Evolutionary conservation across 1,140 invertebrate species (phyloP).

Genomic region (Megalopta genalis): DNA sequence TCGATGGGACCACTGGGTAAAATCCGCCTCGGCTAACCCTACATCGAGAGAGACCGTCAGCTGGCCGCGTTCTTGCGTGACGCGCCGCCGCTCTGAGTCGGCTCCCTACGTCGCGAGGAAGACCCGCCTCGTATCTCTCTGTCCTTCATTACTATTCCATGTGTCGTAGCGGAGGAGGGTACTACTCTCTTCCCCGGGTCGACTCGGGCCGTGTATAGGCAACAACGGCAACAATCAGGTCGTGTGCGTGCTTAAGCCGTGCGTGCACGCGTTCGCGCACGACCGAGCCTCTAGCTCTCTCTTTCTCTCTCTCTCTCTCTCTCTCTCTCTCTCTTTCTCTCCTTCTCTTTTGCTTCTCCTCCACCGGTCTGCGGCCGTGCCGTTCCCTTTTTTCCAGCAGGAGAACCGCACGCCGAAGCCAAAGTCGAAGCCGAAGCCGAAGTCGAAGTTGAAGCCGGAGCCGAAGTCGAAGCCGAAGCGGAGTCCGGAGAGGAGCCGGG

Average conservation of each 20-base stretch:
- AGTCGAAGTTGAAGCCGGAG: neutral
- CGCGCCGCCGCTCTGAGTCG: conserved; percentile 68
- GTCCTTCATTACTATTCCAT: conserved; percentile 74
- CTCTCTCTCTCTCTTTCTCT: too few relatives aligned
- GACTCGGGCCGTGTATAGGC: conserved; percentile 21
- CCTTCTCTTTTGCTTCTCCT: too few relatives aligned
- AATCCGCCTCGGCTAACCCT: neutral
- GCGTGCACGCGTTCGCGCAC: conserved; percentile 51
- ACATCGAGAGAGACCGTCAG: conserved; percentile 69
- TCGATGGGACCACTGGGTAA: too few relatives aligned
- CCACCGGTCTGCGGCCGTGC: neutral
- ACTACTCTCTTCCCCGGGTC: neutral
- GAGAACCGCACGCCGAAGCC: conserved; percentile 13
- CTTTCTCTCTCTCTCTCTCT: too few relatives aligned
- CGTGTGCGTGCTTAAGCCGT: conserved; percentile 47
- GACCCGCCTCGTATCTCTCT: conserved; percentile 72
- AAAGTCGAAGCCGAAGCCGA: too few relatives aligned
- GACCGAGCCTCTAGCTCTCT: conserved; percentile 40
- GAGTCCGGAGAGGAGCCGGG: too few relatives aligned
- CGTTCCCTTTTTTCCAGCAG: neutral
- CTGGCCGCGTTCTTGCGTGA: conserved; percentile 74
- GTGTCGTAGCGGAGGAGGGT: conserved; percentile 50
- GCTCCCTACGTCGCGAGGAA: conserved; percentile 54
- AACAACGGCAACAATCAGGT: conserved; percentile 37
- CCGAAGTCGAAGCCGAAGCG: neutral